Percentiles rank a stretch among this genome's conserved stretches.
Evolutionary conservation across 2,113 vertebrate species (phyloP).

Genomic region (Thymallus thymallus): DNA sequence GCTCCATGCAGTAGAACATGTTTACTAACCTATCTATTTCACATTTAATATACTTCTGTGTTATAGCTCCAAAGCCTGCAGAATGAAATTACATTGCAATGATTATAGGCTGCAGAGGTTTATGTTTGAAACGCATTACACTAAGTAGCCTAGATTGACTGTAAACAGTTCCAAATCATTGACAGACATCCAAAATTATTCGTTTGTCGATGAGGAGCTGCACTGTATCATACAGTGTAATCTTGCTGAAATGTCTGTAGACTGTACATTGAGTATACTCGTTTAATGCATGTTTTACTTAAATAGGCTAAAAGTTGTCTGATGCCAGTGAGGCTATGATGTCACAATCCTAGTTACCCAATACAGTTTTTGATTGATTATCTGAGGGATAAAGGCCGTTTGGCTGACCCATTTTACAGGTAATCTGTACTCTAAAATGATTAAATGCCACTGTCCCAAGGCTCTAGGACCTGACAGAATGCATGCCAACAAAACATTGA

Average conservation of each 20-base stretch:
- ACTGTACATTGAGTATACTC: too few species aligned
- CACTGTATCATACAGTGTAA: neutral
- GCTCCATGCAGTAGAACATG: too few species aligned
- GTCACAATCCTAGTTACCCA: constrained; percentile 4
- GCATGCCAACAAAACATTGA: neutral
- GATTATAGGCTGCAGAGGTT: too few species aligned
- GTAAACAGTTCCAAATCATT: too few species aligned
- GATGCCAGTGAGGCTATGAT: neutral
- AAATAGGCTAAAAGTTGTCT: neutral
- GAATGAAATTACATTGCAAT: too few species aligned
- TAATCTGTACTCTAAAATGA: constrained; percentile 59
- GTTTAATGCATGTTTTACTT: too few species aligned
- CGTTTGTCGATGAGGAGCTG: neutral
- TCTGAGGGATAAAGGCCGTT: constrained; percentile 44
- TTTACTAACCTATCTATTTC: too few species aligned
- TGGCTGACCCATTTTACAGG: constrained; percentile 55
- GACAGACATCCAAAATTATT: neutral
- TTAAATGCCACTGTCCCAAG: constrained; percentile 38
- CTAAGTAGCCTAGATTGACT: too few species aligned
- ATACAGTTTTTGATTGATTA: constrained; percentile 29
- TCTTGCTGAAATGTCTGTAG: neutral
- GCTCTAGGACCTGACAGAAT: neutral
- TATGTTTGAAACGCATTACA: neutral
- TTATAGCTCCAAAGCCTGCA: too few species aligned
- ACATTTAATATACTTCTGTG: too few species aligned